phyloP scores from a whole-genome alignment of 2,797 vertebrate genomes.

The Coilia nasus region DNA sequence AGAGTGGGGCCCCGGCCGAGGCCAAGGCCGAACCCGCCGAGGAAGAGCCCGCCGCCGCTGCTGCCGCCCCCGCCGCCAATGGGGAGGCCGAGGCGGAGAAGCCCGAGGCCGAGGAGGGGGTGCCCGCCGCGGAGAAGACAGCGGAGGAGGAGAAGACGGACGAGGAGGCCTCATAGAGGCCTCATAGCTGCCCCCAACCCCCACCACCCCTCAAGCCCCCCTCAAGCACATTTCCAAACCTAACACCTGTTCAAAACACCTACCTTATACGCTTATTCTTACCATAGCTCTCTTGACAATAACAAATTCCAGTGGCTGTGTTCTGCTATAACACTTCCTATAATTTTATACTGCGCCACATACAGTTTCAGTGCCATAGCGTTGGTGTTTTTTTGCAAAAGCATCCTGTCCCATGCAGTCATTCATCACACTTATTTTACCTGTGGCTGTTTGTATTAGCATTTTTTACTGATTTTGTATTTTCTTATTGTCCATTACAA shows the following conservation, averaged over 20 bases:
- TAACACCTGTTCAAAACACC: neutral
- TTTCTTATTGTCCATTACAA: neutral
- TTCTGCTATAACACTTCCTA: neutral
- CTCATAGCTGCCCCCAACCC: neutral
- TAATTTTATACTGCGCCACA: neutral
- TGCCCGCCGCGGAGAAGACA: conserved; percentile 55
- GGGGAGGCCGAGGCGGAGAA: conserved; percentile 35
- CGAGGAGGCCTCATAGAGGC: conserved; percentile 71
- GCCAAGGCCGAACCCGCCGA: conserved; percentile 23
- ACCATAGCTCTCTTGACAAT: neutral
- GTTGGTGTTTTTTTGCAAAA: neutral
- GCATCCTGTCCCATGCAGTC: neutral
- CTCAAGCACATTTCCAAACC: conserved; percentile 49
- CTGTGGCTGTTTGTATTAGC: neutral
- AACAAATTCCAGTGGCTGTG: neutral
- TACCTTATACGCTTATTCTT: neutral
- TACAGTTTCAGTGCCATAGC: neutral
- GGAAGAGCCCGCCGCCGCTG: conserved; percentile 37
- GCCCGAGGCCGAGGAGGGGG: conserved; percentile 46
- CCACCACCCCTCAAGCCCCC: neutral
- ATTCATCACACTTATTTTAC: neutral
- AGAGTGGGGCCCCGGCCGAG: conserved; percentile 39
- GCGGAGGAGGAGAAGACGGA: conserved; percentile 63
- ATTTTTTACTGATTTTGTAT: neutral
- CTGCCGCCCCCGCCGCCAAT: conserved; percentile 38